Base-by-base conservation (phyloP, 2,888 invertebrate genomes). In the Agonum fuliginosum region DNA sequence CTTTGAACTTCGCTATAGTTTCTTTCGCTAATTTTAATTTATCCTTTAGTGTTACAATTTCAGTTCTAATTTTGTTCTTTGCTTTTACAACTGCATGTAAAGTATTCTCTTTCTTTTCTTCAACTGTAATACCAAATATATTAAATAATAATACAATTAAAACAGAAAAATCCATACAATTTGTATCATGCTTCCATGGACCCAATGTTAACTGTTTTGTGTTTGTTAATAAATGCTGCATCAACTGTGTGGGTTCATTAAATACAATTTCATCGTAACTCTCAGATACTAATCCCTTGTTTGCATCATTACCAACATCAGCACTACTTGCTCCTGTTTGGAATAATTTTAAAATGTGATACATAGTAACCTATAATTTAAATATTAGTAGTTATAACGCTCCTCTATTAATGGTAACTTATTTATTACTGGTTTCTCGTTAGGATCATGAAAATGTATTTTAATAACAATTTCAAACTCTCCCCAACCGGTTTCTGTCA, bases 401-500 rank as follows among this genome's bases (percentile, higher is more conserved):
- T n/a, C n/a, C n/a, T n/a, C n/a, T n/a, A n/a, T n/a, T n/a, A n/a
- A n/a, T n/a, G n/a, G n/a, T n/a, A n/a, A n/a, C n/a, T n/a, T n/a
- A n/a, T n/a, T n/a, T 89, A 91, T 91, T 86, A 97, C 97, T 12
- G 97, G 95, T 85, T 96, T 90, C 87, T 98, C 99, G 83, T 97
- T 97, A 0, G 96, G 95, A 89, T 99, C 99, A 84, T 95, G 94
- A 83, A 99, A 99, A 86, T 97, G 97, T 79, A 99, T 95, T 86
- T 98, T 98, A 73, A 99, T 98, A 34, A 97, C 95, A 80, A 99
- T 95, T 88, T 99, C 99, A 86, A 99, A 99, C 88, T 99, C 99
- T 81, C 99, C 99, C 99, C 99, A 99, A 0, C 99, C 99, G 0
- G 99, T 99, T 87, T 99, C 99, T 0, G 95, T 96, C 3, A 99